A percentile compares a stretch with the other conserved stretches of the same genome.
These are phyloP conservation scores for Cnemophilus loriae DNA, from an alignment of 2,113 vertebrate genomes.

Conservation along the genomic window DNA sequence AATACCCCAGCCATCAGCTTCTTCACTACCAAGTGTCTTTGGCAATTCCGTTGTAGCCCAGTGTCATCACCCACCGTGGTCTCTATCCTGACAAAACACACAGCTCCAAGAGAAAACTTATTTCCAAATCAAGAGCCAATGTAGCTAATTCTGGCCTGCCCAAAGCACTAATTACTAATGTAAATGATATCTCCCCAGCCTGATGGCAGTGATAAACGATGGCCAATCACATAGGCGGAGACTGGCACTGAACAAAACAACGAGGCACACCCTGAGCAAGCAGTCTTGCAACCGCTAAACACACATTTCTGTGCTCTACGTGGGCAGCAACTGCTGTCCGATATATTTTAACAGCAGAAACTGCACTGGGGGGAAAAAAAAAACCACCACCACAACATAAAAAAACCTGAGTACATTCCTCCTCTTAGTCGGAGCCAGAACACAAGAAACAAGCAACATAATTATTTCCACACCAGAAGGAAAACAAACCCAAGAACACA, in stretches of 20 bases:
- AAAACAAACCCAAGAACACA: conserved; percentile 13
- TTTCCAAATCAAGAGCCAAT: not conserved
- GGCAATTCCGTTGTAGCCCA: rapidly evolving
- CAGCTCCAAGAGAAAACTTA: not conserved
- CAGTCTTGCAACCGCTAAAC: conserved; percentile 21
- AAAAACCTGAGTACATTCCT: not conserved
- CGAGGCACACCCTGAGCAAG: not conserved
- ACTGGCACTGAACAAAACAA: not conserved
- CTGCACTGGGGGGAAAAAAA: not conserved
- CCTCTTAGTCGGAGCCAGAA: not conserved
- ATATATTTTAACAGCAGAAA: not conserved
- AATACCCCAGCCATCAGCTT: not conserved
- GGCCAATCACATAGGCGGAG: not conserved
- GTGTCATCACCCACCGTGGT: rapidly evolving
- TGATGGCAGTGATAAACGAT: not conserved
- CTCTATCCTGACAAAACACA: not conserved
- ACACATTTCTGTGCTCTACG: not conserved
- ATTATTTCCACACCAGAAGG: not conserved
- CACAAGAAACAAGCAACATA: not conserved
- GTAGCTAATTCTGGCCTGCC: not conserved
- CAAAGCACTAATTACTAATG: not conserved
- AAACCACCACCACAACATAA: not conserved
- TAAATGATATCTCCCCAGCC: not conserved
- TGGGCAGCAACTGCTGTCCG: conserved; percentile 19
- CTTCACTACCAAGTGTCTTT: not conserved